Base-by-base conservation (phyloP, 2,113 vertebrate genomes). In the Bos indicus region DNA sequence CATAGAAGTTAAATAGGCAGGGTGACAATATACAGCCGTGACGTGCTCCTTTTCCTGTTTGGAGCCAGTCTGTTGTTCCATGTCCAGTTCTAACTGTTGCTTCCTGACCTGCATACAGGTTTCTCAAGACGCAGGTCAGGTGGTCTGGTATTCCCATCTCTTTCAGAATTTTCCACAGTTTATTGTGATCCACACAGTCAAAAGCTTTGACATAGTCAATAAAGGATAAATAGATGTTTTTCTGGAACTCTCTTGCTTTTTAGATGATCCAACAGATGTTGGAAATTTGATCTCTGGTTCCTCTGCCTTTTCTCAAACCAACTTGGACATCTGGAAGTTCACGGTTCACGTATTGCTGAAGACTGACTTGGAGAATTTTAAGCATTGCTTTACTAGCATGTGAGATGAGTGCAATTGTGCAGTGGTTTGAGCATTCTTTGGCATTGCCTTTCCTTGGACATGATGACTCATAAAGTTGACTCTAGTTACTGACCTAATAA, bases 401-500 rank as follows among this genome's bases (percentile, higher is more conserved):
- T 67, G 33, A 67, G 33, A 10, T 67, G 64, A 36, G 64, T 67
- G 64, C 33, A 67, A 67, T 36, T 67, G 17, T 36, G 64, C 4
- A 4, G 33, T 67, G n/a, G 33, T 67, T 67, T 67, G 8, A 67
- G 17, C 64, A 67, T 67, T 67, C 64, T 67, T 67, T 67, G 17
- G n/a, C 33, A 67, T 67, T 67, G 33, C 64, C 33, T 67, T 67
- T 36, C 33, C 36, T 36, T 36, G 33, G 17, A 36, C 64, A 64
- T 90, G 54, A 88, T 81, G 46, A 33, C n/a, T 46, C 54, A 74
- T 96, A 80, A 96, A 87, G 28, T 95, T 19, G 36, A 89, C 15
- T 82, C 11, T 56, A 48, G 46, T 78, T 25, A 83, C 28, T 90
- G 57, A 94, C 62, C 43, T 95, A 80, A 33, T 19, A 92, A 59